Percentiles rank a stretch among this genome's conserved stretches.
These are phyloP conservation scores for Drosophila nigricruria DNA, from an alignment of 2,888 invertebrate genomes.

Conservation along the genomic window DNA sequence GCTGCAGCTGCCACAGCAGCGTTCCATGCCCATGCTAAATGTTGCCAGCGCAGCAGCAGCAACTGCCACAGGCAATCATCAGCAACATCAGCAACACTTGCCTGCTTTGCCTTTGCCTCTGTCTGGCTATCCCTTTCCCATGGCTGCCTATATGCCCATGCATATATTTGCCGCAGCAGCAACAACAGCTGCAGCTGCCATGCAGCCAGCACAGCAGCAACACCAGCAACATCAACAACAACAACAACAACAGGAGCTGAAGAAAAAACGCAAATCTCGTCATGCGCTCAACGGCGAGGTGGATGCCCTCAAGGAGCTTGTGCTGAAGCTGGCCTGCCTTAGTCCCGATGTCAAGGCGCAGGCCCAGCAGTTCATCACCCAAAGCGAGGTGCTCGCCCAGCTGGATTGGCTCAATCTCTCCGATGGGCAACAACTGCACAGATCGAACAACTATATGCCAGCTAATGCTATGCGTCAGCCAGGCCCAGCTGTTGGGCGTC, in stretches of 20 bases:
- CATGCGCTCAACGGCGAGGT: conserved; percentile 55
- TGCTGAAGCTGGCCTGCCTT: conserved; percentile 22
- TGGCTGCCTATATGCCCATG: conserved; percentile 11
- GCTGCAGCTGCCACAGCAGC: conserved; percentile 4
- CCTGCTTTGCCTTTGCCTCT: conserved; percentile 15
- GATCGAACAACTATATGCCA: not conserved
- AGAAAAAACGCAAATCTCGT: conserved; percentile 31
- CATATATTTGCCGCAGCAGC: conserved; percentile 13
- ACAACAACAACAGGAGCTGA: not conserved
- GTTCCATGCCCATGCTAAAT: not conserved
- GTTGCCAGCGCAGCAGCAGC: not conserved
- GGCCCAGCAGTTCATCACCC: conserved; percentile 51
- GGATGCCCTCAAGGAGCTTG: conserved; percentile 60
- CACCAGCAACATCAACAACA: not conserved
- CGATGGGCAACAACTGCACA: not conserved
- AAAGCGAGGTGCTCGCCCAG: conserved; percentile 57
- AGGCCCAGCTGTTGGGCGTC: conserved; percentile 1
- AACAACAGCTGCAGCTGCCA: not conserved
- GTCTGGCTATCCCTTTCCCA: conserved; percentile 12
- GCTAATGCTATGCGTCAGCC: not conserved
- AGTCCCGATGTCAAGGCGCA: conserved; percentile 50
- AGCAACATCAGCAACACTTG: not conserved
- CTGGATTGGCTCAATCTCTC: conserved; percentile 46
- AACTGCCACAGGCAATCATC: conserved; percentile 1
- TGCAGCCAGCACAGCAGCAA: not conserved